These are phyloP conservation scores for Zoanthus solanderi DNA, from an alignment of 92 coral and sea anemone genomes.

Conservation along the genomic window DNA sequence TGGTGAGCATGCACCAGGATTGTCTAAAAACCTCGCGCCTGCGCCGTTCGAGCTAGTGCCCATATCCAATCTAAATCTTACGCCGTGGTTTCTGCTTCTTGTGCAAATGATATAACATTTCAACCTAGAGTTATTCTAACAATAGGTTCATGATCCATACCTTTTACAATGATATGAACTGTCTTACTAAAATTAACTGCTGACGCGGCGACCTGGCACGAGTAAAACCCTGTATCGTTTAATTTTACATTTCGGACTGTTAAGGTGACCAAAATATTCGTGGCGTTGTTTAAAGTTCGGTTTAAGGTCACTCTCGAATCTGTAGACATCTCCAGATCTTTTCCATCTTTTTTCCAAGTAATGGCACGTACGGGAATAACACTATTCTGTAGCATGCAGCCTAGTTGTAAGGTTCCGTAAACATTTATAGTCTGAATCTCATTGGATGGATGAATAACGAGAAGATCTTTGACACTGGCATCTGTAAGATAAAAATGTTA, in stretches of 20 bases:
- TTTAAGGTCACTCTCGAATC: not conserved
- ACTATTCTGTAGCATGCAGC: not conserved
- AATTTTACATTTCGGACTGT: not conserved
- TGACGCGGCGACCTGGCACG: not conserved
- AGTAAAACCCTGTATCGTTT: slow-evolving; percentile 9
- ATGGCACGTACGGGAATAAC: not conserved
- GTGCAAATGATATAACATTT: not conserved
- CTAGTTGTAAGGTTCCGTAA: not conserved
- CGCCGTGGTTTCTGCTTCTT: no score
- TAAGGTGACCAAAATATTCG: not conserved
- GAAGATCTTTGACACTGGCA: slow-evolving; percentile 3
- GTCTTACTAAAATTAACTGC: not conserved
- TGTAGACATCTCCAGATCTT: not conserved
- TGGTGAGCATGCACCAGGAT: no score
- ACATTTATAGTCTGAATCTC: not conserved
- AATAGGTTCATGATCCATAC: not conserved
- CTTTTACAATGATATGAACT: slow-evolving; percentile 12
- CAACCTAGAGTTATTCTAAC: not conserved
- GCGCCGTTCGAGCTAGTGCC: no score
- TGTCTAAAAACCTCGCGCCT: no score
- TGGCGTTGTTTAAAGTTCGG: not conserved
- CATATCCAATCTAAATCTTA: no score
- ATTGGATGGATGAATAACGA: slow-evolving; percentile 8
- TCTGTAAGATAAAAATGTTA: not conserved
- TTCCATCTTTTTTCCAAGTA: slow-evolving; percentile 19